Percentiles rank a stretch among this genome's conserved stretches.
phyloP scores from a whole-genome alignment of 2,797 vertebrate species.

The Astyanax mexicanus region DNA sequence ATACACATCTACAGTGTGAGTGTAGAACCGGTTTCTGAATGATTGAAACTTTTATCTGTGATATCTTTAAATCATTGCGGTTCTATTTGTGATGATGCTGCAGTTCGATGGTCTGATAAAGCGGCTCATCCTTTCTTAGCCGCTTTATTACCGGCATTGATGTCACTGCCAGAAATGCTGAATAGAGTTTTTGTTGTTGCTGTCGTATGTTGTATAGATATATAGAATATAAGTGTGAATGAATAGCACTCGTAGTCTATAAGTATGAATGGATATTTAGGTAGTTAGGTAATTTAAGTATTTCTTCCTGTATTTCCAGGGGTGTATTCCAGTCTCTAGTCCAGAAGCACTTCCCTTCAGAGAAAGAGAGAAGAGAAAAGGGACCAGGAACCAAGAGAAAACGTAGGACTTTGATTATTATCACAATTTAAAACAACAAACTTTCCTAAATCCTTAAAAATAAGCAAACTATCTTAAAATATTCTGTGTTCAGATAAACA shows the following conservation, averaged over 20 bases:
- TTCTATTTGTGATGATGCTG: constrained; percentile 41
- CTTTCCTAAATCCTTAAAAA: no score
- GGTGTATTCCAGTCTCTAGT: constrained; percentile 97
- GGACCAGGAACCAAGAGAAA: constrained; percentile 89
- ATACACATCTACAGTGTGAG: background rate
- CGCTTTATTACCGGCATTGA: background rate
- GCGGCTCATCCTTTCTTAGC: background rate
- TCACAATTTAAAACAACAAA: no score
- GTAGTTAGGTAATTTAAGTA: constrained; percentile 4
- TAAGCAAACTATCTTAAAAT: no score
- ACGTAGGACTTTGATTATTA: constrained; percentile 80
- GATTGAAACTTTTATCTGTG: constrained; percentile 32
- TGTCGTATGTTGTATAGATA: no score
- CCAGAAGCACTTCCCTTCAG: constrained; percentile 94
- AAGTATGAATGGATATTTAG: no score
- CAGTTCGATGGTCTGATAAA: constrained; percentile 18
- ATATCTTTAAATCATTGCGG: background rate
- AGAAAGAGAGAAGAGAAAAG: constrained; percentile 93
- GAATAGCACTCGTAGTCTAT: no score
- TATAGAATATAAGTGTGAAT: background rate
- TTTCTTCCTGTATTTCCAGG: constrained; percentile 72
- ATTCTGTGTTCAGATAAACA: no score
- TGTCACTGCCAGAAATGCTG: background rate
- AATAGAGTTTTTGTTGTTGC: no score
- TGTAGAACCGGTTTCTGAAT: constrained; percentile 44